Evolutionary conservation across 1,140 invertebrate genomes (phyloP).

Genomic region (Hyphantria cunea): DNA sequence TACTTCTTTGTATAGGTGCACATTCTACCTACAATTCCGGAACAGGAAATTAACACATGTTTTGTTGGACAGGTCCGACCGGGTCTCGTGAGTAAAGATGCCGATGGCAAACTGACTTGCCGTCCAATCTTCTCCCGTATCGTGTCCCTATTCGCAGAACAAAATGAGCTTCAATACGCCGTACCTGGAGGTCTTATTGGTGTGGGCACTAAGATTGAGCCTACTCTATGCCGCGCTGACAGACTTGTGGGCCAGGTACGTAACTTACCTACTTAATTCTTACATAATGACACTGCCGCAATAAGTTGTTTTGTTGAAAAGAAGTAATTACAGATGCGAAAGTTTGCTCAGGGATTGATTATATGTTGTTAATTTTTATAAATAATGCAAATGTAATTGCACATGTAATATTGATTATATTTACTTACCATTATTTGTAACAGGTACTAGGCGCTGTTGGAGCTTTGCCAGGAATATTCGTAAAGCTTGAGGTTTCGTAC

Average conservation of each 20-base stretch:
- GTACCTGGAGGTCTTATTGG: constrained; percentile 99
- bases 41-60: too few species aligned
- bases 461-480: constrained; percentile 97
- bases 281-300: too few species aligned
- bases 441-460: constrained; percentile 97
- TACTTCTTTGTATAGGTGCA: too few species aligned
- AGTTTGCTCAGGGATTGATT: too few species aligned
- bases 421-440: too few species aligned
- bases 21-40: too few species aligned
- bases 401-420: too few species aligned
- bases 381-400: too few species aligned
- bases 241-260: constrained; percentile 95
- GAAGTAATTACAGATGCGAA: too few species aligned
- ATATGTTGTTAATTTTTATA: too few species aligned
- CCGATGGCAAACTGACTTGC: constrained; percentile 97
- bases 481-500: constrained; percentile 99
- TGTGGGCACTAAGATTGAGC: constrained; percentile 99
- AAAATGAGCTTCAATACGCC: constrained; percentile 99
- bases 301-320: too few species aligned
- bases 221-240: constrained; percentile 98
- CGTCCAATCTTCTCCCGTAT: constrained; percentile 98
- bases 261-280: neutral
- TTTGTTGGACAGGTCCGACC: constrained; percentile 90
- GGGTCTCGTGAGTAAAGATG: constrained; percentile 97
- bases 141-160: constrained; percentile 98